phyloP scores from a whole-genome alignment of 2,797 vertebrate species.

The Arnoldichthys spilopterus region DNA sequence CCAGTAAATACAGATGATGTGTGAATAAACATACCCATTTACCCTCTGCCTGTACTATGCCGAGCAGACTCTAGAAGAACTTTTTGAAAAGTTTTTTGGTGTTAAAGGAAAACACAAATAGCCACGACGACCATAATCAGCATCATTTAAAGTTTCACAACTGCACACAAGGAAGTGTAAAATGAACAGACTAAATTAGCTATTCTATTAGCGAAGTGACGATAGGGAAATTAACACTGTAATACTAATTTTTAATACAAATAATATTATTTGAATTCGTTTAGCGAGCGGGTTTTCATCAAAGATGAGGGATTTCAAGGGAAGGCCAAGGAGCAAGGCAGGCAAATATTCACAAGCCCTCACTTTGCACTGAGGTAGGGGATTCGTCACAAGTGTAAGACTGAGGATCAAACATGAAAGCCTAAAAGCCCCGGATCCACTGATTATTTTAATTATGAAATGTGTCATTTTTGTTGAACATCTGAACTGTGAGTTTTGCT shows the following conservation, averaged over 20 bases:
- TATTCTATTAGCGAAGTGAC: slow-evolving; percentile 6
- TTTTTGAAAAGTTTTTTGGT: background rate
- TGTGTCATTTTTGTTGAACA: slow-evolving; percentile 1
- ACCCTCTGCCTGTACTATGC: background rate
- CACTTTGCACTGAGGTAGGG: background rate
- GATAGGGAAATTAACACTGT: background rate
- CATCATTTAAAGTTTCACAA: background rate
- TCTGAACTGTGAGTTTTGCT: background rate
- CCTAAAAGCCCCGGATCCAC: background rate
- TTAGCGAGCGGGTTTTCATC: slow-evolving; percentile 10
- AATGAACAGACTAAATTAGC: background rate
- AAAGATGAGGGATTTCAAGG: background rate
- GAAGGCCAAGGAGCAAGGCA: background rate
- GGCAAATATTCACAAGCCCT: slow-evolving; percentile 12
- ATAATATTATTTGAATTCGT: slow-evolving; percentile 20
- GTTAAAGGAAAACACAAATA: background rate
- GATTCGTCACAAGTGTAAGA: slow-evolving; percentile 8
- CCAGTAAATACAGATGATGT: background rate
- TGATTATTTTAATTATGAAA: slow-evolving; percentile 19
- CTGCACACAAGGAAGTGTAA: background rate
- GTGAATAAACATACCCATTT: background rate
- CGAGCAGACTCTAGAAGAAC: background rate
- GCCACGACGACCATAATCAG: background rate
- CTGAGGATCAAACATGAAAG: slow-evolving; percentile 11
- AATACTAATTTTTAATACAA: slow-evolving; percentile 10